Percentiles rank a stretch among this genome's conserved stretches.
Evolutionary conservation across 2,797 vertebrate genomes (phyloP).

Genomic region (Micropoecilia bifurca): DNA sequence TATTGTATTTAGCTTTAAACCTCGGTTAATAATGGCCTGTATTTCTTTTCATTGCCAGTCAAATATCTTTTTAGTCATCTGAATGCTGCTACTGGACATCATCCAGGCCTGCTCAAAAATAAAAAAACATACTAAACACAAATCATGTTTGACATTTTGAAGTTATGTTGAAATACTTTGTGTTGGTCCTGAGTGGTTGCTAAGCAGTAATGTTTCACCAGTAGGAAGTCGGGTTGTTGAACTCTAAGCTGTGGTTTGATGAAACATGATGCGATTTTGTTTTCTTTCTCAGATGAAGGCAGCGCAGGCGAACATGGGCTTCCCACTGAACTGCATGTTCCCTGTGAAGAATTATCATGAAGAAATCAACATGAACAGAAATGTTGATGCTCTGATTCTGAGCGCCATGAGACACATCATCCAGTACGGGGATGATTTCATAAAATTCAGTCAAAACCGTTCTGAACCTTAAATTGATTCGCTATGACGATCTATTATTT

Average conservation of each 20-base stretch:
- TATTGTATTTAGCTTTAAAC: not conserved
- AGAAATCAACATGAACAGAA: not conserved
- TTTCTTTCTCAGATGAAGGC: not conserved
- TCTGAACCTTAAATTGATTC: not conserved
- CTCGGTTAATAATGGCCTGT: not conserved
- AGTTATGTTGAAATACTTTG: not conserved
- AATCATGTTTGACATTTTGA: not conserved
- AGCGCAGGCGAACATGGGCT: not conserved
- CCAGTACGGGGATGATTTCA: not conserved
- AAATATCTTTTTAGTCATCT: not conserved
- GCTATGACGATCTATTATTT: not conserved
- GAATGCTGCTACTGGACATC: not conserved
- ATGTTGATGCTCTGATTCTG: constrained; percentile 2
- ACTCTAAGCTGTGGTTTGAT: not conserved
- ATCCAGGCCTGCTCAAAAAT: not conserved
- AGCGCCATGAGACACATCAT: not conserved
- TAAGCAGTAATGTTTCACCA: not conserved
- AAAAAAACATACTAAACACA: not conserved
- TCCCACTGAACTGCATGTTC: constrained; percentile 9
- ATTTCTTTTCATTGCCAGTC: not conserved
- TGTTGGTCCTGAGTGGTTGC: not conserved
- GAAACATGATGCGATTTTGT: not conserved
- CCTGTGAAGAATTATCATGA: constrained; percentile 10
- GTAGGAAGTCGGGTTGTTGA: not conserved
- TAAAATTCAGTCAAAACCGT: not conserved